Conservation (phyloP, 2,797 vertebrate species). For the Alosa sapidissima region DNA sequence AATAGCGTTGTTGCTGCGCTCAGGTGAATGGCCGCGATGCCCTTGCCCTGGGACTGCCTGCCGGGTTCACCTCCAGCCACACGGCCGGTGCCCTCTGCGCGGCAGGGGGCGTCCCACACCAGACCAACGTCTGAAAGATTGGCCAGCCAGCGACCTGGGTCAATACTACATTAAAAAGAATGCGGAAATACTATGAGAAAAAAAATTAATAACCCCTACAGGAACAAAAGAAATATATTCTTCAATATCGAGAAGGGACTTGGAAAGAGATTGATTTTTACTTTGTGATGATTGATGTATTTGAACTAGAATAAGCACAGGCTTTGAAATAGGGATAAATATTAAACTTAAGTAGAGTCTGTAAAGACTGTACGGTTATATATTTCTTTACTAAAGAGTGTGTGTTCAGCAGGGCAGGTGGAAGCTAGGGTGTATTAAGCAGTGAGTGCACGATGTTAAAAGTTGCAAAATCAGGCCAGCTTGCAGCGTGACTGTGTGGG, state of each 20-base stretch:
- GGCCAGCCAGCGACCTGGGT: neutral
- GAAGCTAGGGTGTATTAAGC: neutral
- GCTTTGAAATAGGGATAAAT: neutral
- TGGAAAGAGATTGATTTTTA: neutral
- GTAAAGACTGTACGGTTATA: neutral
- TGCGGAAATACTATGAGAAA: neutral
- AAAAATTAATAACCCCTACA: neutral
- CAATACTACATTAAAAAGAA: neutral
- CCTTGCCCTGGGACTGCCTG: constrained; percentile 17
- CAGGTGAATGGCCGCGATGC: neutral
- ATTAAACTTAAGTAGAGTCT: neutral
- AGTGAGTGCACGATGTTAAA: neutral
- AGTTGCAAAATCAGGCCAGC: constrained; percentile 15
- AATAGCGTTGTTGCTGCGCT: neutral
- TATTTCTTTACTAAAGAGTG: neutral
- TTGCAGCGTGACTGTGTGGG: constrained; percentile 9
- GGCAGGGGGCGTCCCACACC: neutral
- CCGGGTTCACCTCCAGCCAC: neutral
- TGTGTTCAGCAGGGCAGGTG: neutral
- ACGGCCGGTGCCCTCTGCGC: neutral
- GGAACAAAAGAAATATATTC: neutral
- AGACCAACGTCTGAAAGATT: neutral
- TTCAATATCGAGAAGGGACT: neutral
- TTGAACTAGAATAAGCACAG: too few relatives aligned
- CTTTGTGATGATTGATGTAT: neutral